Evolutionary conservation across 2,797 vertebrate genomes (phyloP).

Genomic region (Oceanodroma leucorhoa): DNA sequence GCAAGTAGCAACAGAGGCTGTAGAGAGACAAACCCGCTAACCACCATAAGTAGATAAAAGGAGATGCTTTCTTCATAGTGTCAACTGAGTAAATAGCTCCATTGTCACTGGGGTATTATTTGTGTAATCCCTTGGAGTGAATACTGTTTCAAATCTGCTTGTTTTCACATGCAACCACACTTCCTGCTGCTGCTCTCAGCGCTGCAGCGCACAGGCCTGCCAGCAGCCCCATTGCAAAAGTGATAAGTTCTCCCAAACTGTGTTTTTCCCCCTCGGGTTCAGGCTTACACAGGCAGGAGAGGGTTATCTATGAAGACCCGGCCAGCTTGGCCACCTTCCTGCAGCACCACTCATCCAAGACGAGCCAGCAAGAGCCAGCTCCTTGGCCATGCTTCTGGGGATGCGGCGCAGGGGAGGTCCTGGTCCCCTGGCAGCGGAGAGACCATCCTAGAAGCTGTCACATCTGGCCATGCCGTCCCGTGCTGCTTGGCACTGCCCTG

Average conservation of each 20-base stretch:
- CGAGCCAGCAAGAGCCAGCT: not conserved
- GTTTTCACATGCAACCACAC: conserved; percentile 52
- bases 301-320: not conserved
- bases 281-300: not conserved
- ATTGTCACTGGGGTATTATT: conserved; percentile 54
- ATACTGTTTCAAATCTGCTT: conserved; percentile 50
- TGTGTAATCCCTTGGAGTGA: conserved; percentile 46
- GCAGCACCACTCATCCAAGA: not conserved
- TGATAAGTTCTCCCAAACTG: not conserved
- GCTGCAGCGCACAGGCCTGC: not conserved
- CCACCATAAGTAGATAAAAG: conserved; percentile 39
- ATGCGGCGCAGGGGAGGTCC: not conserved
- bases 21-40: not conserved
- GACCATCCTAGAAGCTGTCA: not conserved
- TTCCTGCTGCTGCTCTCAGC: conserved; percentile 50
- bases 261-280: not conserved
- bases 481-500: not conserved
- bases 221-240: not conserved
- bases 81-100: conserved; percentile 42
- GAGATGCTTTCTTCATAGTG: conserved; percentile 46
- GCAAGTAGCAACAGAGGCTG: conserved; percentile 28
- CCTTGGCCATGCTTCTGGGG: not conserved
- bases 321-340: not conserved
- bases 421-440: not conserved
- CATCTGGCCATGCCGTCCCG: accelerated